Evolutionary conservation across 2,113 vertebrate genomes (phyloP).

Genomic region (Hipposideros armiger): DNA sequence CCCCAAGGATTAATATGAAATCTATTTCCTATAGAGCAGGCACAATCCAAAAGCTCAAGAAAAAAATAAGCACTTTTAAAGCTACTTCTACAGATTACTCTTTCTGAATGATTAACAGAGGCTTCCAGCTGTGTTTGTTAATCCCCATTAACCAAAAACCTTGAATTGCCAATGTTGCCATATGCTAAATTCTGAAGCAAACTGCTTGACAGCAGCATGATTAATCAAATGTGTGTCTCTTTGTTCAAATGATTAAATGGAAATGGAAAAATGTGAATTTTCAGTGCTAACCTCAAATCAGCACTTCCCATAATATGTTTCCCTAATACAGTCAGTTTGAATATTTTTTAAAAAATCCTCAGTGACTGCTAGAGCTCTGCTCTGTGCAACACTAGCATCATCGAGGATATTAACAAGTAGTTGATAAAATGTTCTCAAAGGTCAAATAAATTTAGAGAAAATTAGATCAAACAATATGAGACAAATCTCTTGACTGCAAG

Average conservation of each 20-base stretch:
- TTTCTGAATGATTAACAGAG: slow-evolving; percentile 57
- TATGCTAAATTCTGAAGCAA: slow-evolving; percentile 18
- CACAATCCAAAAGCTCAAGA: slow-evolving; percentile 14
- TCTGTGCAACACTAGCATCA: background rate
- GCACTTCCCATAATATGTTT: background rate
- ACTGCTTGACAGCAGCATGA: background rate
- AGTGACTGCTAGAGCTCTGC: background rate
- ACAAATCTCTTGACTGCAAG: background rate
- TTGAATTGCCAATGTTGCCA: slow-evolving; percentile 27
- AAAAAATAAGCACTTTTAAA: background rate
- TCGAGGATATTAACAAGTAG: background rate
- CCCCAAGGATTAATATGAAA: slow-evolving; percentile 46
- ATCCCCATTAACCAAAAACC: slow-evolving; percentile 56
- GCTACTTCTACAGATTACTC: background rate
- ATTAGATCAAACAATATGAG: slow-evolving; percentile 14
- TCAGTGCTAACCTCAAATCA: slow-evolving; percentile 7
- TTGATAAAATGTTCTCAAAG: background rate
- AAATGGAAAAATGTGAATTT: background rate
- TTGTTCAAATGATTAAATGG: slow-evolving; percentile 4
- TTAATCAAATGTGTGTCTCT: background rate
- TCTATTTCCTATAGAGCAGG: slow-evolving; percentile 28
- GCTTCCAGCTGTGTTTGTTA: slow-evolving; percentile 58
- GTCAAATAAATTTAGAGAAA: slow-evolving; percentile 43
- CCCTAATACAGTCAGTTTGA: background rate
- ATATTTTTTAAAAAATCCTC: background rate